These are phyloP conservation scores for Eilema sororculum DNA, from an alignment of 2,888 invertebrate genomes.

Conservation along the genomic window DNA sequence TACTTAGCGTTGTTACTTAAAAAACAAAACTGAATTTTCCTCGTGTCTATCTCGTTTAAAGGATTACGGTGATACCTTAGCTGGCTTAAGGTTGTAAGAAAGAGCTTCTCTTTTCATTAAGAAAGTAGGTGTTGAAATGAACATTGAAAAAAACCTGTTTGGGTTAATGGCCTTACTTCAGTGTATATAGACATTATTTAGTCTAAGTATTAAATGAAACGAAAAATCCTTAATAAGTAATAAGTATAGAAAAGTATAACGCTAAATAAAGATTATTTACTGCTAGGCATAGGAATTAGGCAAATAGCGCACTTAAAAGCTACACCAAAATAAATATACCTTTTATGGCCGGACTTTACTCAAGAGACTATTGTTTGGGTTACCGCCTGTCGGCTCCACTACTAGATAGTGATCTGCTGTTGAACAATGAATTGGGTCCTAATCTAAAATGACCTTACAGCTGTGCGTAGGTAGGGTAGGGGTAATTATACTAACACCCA, in stretches of 20 bases:
- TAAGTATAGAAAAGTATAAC: neutral
- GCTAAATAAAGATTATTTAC: neutral
- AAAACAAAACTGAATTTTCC: slow-evolving; percentile 55
- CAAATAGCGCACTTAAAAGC: neutral
- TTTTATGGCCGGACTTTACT: neutral
- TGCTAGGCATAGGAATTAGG: neutral
- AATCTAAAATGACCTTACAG: neutral
- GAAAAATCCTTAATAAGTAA: neutral
- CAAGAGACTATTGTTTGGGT: neutral
- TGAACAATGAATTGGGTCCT: neutral
- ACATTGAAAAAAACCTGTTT: slow-evolving; percentile 10
- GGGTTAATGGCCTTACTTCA: slow-evolving; percentile 11
- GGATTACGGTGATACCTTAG: slow-evolving; percentile 35
- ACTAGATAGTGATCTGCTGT: no score
- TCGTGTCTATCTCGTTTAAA: slow-evolving; percentile 41
- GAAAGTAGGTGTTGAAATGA: slow-evolving; percentile 11
- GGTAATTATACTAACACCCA: neutral
- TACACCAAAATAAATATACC: neutral
- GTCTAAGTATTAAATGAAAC: neutral
- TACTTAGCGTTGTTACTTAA: slow-evolving; percentile 60
- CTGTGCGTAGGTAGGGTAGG: neutral
- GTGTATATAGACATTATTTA: slow-evolving; percentile 11
- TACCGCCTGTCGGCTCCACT: neutral
- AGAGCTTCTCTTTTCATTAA: slow-evolving; percentile 17
- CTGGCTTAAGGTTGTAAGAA: slow-evolving; percentile 24